These are phyloP conservation scores for Actenoides lindsayi DNA, from an alignment of 2,113 vertebrate genomes.

Conservation along the genomic window DNA sequence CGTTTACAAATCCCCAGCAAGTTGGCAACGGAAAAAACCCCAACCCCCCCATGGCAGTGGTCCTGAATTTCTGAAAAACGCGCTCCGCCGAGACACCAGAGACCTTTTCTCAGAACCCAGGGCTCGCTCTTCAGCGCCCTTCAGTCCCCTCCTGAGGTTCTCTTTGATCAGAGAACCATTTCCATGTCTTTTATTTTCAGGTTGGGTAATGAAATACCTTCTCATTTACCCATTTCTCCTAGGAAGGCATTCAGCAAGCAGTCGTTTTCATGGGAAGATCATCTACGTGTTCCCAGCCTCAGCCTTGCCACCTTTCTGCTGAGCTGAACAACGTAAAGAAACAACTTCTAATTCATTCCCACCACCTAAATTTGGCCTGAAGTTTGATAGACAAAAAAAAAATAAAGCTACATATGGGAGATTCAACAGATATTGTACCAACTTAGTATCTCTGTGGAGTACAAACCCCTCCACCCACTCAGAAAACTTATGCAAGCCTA, in stretches of 20 bases:
- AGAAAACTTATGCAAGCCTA: neutral
- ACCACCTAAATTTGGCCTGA: neutral
- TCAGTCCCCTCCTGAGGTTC: neutral
- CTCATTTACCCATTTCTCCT: neutral
- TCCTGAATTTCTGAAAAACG: neutral
- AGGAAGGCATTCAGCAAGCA: neutral
- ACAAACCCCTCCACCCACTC: neutral
- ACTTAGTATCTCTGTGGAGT: neutral
- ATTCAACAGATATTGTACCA: neutral
- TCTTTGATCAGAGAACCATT: neutral
- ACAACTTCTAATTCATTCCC: neutral
- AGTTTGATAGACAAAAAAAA: neutral
- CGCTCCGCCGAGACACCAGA: neutral
- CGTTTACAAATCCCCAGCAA: neutral
- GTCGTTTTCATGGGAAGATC: neutral
- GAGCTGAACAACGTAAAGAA: neutral
- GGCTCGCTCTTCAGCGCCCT: neutral
- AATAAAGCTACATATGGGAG: neutral
- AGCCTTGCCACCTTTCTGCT: neutral
- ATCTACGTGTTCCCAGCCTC: neutral
- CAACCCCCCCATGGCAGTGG: fast-evolving
- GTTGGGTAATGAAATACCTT: neutral
- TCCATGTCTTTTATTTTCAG: neutral
- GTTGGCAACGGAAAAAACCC: neutral
- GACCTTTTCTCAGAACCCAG: neutral